Percentiles rank a stretch among this genome's conserved stretches.
phyloP scores from a whole-genome alignment of 2,888 invertebrate species.

The Drosophila aldrichi region DNA sequence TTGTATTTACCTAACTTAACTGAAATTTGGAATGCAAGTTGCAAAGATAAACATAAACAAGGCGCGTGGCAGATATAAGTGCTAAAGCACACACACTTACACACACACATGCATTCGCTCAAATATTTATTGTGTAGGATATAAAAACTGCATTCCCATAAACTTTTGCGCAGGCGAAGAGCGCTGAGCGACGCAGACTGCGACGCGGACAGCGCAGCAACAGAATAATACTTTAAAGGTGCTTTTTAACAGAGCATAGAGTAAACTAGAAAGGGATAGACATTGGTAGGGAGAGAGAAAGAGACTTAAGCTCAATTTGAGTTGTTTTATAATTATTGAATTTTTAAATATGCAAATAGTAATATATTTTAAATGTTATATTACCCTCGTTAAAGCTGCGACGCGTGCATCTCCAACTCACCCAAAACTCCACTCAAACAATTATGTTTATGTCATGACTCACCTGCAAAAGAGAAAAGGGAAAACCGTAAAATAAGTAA shows the following conservation, averaged over 20 bases:
- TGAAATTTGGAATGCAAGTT: slow-evolving; percentile 12
- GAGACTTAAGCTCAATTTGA: not conserved
- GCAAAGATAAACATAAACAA: slow-evolving; percentile 51
- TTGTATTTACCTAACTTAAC: slow-evolving; percentile 13
- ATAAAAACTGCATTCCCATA: slow-evolving; percentile 44
- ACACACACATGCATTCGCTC: slow-evolving; percentile 22
- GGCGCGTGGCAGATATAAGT: slow-evolving; percentile 29
- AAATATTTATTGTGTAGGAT: slow-evolving; percentile 70
- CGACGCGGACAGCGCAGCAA: slow-evolving; percentile 11
- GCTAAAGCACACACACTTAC: slow-evolving; percentile 12
- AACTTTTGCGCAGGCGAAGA: slow-evolving; percentile 56
- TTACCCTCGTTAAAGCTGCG: not conserved
- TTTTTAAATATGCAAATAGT: not conserved
- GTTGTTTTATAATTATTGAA: not conserved
- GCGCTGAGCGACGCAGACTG: not conserved
- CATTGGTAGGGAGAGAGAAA: not conserved
- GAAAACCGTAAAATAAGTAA: slow-evolving; percentile 15
- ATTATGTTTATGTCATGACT: slow-evolving; percentile 43
- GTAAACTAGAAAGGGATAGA: not conserved
- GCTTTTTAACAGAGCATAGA: not conserved
- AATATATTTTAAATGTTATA: not conserved
- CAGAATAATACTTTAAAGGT: not conserved
- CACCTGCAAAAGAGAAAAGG: slow-evolving; percentile 61
- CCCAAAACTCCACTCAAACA: slow-evolving; percentile 25
- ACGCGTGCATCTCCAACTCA: slow-evolving; percentile 29